Evolutionary conservation across 2,888 invertebrate species (phyloP), one percentile per base, ranked within the genome.

Genomic region (Tipula helvola): DNA sequence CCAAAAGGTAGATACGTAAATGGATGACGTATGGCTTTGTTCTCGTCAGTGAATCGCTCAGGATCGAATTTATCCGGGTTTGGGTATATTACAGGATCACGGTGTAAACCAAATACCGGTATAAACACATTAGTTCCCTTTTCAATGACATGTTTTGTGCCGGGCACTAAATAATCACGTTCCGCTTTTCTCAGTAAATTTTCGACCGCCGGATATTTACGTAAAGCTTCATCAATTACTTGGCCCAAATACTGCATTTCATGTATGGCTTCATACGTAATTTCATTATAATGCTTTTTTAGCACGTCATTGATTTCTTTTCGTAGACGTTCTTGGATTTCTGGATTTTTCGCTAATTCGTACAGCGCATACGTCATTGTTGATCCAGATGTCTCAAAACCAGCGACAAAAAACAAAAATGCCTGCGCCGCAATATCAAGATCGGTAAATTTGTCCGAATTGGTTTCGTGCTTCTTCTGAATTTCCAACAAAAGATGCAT

Each of bases 31-130:
- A 91, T 91, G 0, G 92, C 91, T 88, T 93, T 93, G 39, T 92
- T 92, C 87, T 93, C 92, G 5, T 91, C 90, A 0, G 92, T 90
- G 90, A 94, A 95, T 88, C 94, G 91, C 36, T 94, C 93, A 0
- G 95, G 95, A 86, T 93, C 92, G 87, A 95, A 95, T 47, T 91
- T 91, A 1, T 93, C 92, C 0, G 95, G 95, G 10, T 95, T 92
- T 0, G 93, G 93, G 88, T 93, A 94, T 88, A 93, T 91, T 2
- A 93, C 92, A 0, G 93, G 92, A 89, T 94, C 94, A 90, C 93
- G 93, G 88, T 95, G 94, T 88, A 94, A 93, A 36, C 93, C 93
- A 88, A 93, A 92, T 5, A 92, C 91, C 8, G 94, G 93, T 83
- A 94, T 92, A 18, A 93, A 91, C 2, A 94, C 89, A n/a, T 91